These are phyloP conservation scores for Phasianus colchicus DNA, from an alignment of 2,113 vertebrate species.

Conservation along the genomic window DNA sequence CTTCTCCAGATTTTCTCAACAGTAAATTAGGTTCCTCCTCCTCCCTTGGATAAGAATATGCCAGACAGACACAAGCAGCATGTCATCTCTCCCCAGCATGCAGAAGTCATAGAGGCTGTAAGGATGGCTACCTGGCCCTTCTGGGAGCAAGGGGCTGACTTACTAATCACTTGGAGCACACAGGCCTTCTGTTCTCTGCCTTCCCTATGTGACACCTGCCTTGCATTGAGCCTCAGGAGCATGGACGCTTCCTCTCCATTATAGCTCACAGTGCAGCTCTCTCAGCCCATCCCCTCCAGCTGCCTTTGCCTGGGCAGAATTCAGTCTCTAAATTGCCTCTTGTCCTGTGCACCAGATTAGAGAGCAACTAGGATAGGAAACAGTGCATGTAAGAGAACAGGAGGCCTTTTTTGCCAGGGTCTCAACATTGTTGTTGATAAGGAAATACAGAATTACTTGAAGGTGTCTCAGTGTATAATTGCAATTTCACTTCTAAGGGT, in stretches of 20 bases:
- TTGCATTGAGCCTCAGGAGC: neutral
- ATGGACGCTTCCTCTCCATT: neutral
- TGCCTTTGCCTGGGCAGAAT: neutral
- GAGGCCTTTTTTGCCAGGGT: neutral
- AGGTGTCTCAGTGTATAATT: neutral
- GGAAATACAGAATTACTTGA: neutral
- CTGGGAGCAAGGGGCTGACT: neutral
- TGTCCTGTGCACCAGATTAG: neutral
- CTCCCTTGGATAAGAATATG: neutral
- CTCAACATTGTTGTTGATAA: neutral
- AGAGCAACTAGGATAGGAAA: neutral
- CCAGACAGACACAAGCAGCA: neutral
- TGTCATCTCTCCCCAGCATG: neutral
- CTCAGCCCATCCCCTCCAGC: neutral
- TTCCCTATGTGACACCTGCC: neutral
- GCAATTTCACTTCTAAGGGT: slow-evolving; percentile 26
- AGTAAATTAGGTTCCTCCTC: neutral
- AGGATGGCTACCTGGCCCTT: neutral
- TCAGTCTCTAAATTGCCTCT: neutral
- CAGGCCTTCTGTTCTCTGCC: neutral
- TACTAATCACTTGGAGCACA: rapidly evolving
- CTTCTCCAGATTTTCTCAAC: neutral
- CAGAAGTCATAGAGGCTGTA: neutral
- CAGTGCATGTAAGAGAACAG: neutral
- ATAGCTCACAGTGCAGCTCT: rapidly evolving